Base-by-base conservation (phyloP, 2,113 vertebrate genomes). In the Scatophagus argus region DNA sequence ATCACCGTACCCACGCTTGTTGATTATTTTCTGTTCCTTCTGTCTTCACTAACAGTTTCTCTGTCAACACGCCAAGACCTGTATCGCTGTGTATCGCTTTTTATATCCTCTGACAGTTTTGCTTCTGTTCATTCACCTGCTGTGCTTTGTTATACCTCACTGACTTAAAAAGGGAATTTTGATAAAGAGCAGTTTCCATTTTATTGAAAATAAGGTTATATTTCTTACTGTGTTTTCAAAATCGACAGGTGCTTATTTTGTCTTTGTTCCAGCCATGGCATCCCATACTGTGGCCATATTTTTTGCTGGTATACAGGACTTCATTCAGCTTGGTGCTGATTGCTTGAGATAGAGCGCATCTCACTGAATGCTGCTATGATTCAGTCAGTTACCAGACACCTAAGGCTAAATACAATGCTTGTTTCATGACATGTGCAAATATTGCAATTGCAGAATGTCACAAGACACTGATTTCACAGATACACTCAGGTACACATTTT, bases 221-320 rank as follows among this genome's bases (percentile, higher is more conserved):
- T 32, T 32, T 71, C 77, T 34, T 8, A 8, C 47, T 60, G 65
- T 70, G 77, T 36, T 58, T 74, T 44, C 66, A 5, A 67, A 43
- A 65, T 62, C 47, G 55, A 56, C 55, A 17, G 5, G n/a, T 63
- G 64, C 60, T 67, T 36, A 36, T 63, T 67, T 13, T 65, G 51
- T 64, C 62, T 83, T 80, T 52, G 16, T 83, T 69, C 55, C 39
- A n/a, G 10, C 7, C n/a, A 38, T 19, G 21, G 34, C 36, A 29
- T 49, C 46, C 59, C 2, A 2, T 56, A 58, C 64, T 64, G 31
- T 32, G 21, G 17, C 16, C 2, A 3, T 29, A 3, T 0, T 27
- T 49, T 52, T 36, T 77, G 11, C 27, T 6, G 0, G 12, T 23
- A 10, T 16, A 4, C 17, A 47, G 32, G 51, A 32, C 6, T 55